Evolutionary conservation across 2,888 invertebrate species (phyloP).

Genomic region (Eustalomyia histrio): DNA sequence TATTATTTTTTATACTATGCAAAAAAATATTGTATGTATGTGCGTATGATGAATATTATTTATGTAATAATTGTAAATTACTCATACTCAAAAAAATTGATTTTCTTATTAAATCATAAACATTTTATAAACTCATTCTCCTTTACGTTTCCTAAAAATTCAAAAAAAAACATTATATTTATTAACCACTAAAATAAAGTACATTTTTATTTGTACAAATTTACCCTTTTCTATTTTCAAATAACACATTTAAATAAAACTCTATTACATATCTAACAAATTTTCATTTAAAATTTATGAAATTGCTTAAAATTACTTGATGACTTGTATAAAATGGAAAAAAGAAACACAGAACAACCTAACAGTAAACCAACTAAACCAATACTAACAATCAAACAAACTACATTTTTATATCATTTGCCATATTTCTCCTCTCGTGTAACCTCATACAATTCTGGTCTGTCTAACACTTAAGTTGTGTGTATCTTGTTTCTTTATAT

Average conservation of each 20-base stretch:
- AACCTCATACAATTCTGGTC: neutral
- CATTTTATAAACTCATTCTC: too few species aligned
- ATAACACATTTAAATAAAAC: neutral
- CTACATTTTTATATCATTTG: neutral
- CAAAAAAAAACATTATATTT: too few species aligned
- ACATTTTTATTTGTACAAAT: neutral
- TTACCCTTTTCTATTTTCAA: neutral
- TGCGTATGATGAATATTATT: too few species aligned
- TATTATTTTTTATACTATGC: too few species aligned
- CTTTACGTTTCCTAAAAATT: too few species aligned
- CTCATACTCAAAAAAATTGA: neutral
- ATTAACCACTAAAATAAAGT: too few species aligned
- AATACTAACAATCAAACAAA: slow-evolving; percentile 22
- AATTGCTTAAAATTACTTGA: slow-evolving; percentile 46
- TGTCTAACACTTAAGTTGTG: neutral
- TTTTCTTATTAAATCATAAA: too few species aligned
- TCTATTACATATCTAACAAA: slow-evolving; percentile 8
- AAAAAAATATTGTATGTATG: too few species aligned
- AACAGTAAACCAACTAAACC: neutral
- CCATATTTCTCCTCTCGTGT: neutral
- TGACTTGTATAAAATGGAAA: slow-evolving; percentile 5
- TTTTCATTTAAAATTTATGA: slow-evolving; percentile 52
- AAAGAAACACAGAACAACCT: neutral
- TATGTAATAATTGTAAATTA: too few species aligned
- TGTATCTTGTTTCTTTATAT: neutral